Evolutionary conservation across 2,113 vertebrate species (phyloP), one percentile per base, ranked within the genome.

Genomic region (Sapayoa aenigma): DNA sequence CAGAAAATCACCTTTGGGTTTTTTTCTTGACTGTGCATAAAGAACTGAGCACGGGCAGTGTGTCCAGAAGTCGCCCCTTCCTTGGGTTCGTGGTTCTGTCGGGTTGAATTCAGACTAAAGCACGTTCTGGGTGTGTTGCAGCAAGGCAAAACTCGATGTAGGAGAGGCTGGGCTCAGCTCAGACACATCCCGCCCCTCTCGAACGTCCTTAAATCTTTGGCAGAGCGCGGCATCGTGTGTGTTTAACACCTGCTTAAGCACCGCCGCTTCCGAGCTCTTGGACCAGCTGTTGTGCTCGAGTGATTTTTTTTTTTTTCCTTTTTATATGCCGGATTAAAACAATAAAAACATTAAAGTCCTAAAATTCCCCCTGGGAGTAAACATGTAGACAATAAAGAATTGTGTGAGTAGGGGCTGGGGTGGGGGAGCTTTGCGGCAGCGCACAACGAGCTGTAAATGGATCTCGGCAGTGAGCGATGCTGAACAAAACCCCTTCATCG

Each of bases 251-350:
- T 72, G 93, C 94, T 87, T 37, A 52, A 87, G 89, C 77, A 14
- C 69, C 77, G 14, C 78, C 42, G 17, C 89, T 63, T 16, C 62
- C 91, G 11, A 24, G 87, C 79, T 9, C 89, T 79, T 28, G n/a
- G 53, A 65, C 65, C 96, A 91, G 94, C 95, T 96, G 91, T 33
- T 69, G 76, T 17, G 47, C 83, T 93, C 91, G 6, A 91, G 63
- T 15, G 18, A 85, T 82, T 47, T 74, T 53, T 83, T 84, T 59
- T 33, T 42, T 31, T 41, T 11, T 5, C 12, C 33, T 69, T 71
- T 44, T 37, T 42, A 80, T 67, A 68, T 11, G 73, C 68, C 35
- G 82, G 93, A 77, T 95, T 94, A 94, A 84, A 94, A 91, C 91
- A 94, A 80, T 89, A 90, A 84, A 95, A 94, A 25, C 87, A 65